Evolutionary conservation across 2,113 vertebrate genomes (phyloP), one percentile per base, ranked within the genome.

Genomic region (Chlorodrepanis virens): DNA sequence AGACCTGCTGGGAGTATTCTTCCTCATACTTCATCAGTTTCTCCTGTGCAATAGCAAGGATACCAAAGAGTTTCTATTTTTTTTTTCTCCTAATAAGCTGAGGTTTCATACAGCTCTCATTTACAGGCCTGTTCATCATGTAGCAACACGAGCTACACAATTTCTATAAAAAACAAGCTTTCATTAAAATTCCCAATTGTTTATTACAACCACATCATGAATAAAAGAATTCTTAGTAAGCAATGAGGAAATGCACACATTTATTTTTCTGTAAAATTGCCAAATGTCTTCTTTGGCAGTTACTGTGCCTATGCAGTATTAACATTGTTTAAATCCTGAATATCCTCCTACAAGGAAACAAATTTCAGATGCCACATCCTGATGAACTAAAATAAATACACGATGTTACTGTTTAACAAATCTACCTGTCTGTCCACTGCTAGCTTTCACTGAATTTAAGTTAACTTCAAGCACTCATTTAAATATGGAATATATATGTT

Each of bases 301-400:
- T 83, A 63, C 52, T 94, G 70, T 10, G 24, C 47, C 47, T 83
- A 74, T 75, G 64, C 19, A 67, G 83, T 94, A 96, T 90, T 83
- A 94, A 88, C 69, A 74, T 40, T 70, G 87, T 77, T 96, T 78
- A 86, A 94, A 90, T 75, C 49, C 59, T 71, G 40, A 28, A 78
- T 68, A 90, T 91, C 52, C 42, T 29, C 22, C 45, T 35, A 81
- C 6, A 64, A 77, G 12, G 35, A 90, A 91, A 69, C 24, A 52
- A 65, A 68, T 60, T 94, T 88, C 69, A 88, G n/a, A 60, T 0
- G 3, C 57, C 33, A n/a, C 7, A 59, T 14, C 39, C 68, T 9
- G n/a, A 94, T 81, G 47, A 88, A 83, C 12, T 24, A 67, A 52
- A 88, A 75, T 56, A 87, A 87, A 88, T 17, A 83, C 8, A 61